A percentile compares a stretch with the other conserved stretches of the same genome.
Evolutionary conservation across 2,113 vertebrate species (phyloP).

Genomic region (Pristiophorus japonicus): DNA sequence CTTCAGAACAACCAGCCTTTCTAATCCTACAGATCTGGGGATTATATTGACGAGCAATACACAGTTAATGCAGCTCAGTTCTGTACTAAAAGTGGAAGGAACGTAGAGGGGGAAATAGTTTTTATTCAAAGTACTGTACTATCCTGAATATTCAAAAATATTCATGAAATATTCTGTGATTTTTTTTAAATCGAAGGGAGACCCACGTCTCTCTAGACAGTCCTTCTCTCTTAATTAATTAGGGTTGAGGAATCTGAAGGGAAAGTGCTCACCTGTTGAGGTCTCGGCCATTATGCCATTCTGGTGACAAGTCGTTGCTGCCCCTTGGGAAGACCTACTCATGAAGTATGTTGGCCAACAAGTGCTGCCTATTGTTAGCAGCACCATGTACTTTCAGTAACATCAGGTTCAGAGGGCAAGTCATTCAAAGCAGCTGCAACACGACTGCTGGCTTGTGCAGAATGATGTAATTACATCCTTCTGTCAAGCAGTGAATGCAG

Average conservation of each 20-base stretch:
- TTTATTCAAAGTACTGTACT: background rate
- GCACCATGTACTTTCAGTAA: slow-evolving; percentile 43
- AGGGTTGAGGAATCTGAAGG: background rate
- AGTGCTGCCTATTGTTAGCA: slow-evolving; percentile 47
- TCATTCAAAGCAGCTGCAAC: slow-evolving; percentile 54
- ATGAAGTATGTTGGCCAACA: slow-evolving; percentile 48
- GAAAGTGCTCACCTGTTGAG: background rate
- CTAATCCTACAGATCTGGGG: background rate
- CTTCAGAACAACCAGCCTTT: background rate
- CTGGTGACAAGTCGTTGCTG: background rate
- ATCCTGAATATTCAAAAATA: background rate
- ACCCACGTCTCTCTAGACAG: background rate
- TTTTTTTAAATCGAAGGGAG: background rate
- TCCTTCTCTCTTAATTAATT: background rate
- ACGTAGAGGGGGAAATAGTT: background rate
- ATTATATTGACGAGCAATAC: background rate
- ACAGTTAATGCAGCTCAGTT: background rate
- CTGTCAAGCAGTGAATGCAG: slow-evolving; percentile 47
- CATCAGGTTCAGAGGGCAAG: slow-evolving; percentile 51
- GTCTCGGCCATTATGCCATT: background rate
- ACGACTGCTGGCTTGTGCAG: slow-evolving; percentile 47
- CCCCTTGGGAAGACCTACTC: background rate
- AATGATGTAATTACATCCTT: slow-evolving; percentile 55
- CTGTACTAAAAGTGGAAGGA: background rate
- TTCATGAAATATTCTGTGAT: background rate